phyloP scores from a whole-genome alignment of 2,888 invertebrate genomes.

The Tanytarsus gracilentus region DNA sequence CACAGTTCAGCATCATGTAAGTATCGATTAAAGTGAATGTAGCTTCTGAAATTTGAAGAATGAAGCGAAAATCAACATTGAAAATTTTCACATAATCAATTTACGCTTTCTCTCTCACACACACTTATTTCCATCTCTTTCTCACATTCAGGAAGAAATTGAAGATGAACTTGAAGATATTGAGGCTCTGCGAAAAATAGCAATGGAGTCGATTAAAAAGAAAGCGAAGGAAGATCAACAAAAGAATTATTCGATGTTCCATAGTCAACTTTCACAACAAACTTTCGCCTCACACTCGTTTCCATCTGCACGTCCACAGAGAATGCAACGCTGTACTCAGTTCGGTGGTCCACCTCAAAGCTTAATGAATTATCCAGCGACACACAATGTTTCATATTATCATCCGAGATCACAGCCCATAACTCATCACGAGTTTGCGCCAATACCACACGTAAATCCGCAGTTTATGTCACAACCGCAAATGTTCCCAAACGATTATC shows the following conservation, averaged over 20 bases:
- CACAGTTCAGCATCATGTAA: background rate
- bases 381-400: background rate
- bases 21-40: background rate
- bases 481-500: too few species aligned
- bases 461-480: slow-evolving; percentile 6
- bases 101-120: too few species aligned
- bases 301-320: too few species aligned
- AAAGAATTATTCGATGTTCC: background rate
- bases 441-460: slow-evolving; percentile 19
- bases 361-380: background rate
- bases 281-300: too few species aligned
- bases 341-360: too few species aligned
- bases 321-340: slow-evolving; percentile 23
- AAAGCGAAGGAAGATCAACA: background rate
- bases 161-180: slow-evolving; percentile 1
- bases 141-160: background rate
- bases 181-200: background rate
- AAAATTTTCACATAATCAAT: too few species aligned
- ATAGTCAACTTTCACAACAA: too few species aligned
- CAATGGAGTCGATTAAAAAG: background rate
- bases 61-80: too few species aligned
- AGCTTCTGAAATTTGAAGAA: too few species aligned
- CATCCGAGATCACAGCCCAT: background rate
- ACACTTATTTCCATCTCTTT: background rate
- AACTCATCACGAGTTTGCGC: background rate